Evolutionary conservation across 2,888 invertebrate genomes (phyloP).

Genomic region (Drosophila neonasuta): DNA sequence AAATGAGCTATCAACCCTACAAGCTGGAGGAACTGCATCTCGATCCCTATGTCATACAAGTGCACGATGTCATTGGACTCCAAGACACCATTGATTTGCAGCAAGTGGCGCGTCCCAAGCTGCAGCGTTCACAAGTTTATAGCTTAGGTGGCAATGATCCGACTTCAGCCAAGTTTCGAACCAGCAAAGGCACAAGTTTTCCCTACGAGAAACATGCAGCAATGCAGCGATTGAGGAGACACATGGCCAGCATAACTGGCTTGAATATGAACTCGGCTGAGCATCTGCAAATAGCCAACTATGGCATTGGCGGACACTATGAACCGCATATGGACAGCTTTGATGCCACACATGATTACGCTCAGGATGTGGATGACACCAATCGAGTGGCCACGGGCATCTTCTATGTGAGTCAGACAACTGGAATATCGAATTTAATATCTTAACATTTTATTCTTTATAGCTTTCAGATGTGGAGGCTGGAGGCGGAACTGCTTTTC

Average conservation of each 20-base stretch:
- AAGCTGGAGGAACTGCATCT: slow-evolving; percentile 83
- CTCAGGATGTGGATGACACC: slow-evolving; percentile 83
- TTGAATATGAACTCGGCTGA: slow-evolving; percentile 85
- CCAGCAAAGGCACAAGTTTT: slow-evolving; percentile 86
- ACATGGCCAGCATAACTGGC: slow-evolving; percentile 86
- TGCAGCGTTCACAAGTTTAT: slow-evolving; percentile 85
- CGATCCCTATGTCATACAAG: slow-evolving; percentile 84
- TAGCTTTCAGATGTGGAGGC: slow-evolving; percentile 98
- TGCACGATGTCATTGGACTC: slow-evolving; percentile 84
- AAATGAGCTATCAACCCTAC: slow-evolving; percentile 71
- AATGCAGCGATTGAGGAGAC: slow-evolving; percentile 83
- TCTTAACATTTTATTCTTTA: neutral
- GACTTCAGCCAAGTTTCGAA: slow-evolving; percentile 87
- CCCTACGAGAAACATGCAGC: slow-evolving; percentile 56
- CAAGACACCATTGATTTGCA: slow-evolving; percentile 84
- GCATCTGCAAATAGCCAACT: slow-evolving; percentile 86
- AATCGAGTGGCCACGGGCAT: slow-evolving; percentile 98
- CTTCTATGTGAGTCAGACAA: slow-evolving; percentile 91
- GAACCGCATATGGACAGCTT: slow-evolving; percentile 85
- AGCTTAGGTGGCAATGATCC: slow-evolving; percentile 93
- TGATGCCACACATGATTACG: slow-evolving; percentile 51
- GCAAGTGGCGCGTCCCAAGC: slow-evolving; percentile 83
- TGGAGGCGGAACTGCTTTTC: slow-evolving; percentile 98
- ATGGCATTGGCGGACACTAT: slow-evolving; percentile 88
- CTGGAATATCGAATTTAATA: neutral